A percentile compares a stretch with the other conserved stretches of the same genome.
These are phyloP conservation scores for Tanypteryx hageni DNA, from an alignment of 2,888 invertebrate species.

Conservation along the genomic window DNA sequence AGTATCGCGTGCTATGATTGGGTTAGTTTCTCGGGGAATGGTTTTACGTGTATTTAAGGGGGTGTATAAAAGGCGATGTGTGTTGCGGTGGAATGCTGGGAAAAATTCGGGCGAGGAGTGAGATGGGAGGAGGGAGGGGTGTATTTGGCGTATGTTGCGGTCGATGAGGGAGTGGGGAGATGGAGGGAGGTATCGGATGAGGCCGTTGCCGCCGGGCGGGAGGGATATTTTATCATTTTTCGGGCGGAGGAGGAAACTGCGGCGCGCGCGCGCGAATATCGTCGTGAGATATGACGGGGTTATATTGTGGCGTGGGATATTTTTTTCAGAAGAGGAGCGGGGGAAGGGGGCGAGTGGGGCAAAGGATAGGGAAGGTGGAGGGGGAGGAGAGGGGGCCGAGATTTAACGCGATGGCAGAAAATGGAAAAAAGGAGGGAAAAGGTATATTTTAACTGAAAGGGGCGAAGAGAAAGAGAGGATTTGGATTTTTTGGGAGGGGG, in stretches of 20 bases:
- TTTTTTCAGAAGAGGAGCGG: neutral
- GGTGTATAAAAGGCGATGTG: neutral
- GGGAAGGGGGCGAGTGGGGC: neutral
- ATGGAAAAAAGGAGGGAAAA: neutral
- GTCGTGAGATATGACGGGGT: slow-evolving; percentile 46
- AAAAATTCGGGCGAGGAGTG: neutral
- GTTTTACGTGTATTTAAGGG: neutral
- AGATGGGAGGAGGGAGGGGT: neutral
- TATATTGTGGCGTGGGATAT: slow-evolving; percentile 40
- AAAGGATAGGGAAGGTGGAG: neutral
- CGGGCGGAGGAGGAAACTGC: slow-evolving; percentile 34
- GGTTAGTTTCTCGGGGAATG: neutral
- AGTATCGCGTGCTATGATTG: neutral
- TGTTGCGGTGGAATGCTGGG: neutral
- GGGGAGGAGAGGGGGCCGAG: neutral
- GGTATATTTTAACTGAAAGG: neutral
- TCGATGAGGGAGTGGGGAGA: neutral
- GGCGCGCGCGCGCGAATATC: slow-evolving; percentile 42
- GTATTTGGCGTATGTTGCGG: neutral
- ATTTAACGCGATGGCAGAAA: neutral
- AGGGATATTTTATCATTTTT: slow-evolving; percentile 48
- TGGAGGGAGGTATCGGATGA: neutral
- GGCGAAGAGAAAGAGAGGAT: neutral
- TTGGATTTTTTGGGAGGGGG: neutral
- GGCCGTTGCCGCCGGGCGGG: neutral